These are phyloP conservation scores for Eupithecia exiguata DNA, from an alignment of 2,888 invertebrate species.

Conservation along the genomic window DNA sequence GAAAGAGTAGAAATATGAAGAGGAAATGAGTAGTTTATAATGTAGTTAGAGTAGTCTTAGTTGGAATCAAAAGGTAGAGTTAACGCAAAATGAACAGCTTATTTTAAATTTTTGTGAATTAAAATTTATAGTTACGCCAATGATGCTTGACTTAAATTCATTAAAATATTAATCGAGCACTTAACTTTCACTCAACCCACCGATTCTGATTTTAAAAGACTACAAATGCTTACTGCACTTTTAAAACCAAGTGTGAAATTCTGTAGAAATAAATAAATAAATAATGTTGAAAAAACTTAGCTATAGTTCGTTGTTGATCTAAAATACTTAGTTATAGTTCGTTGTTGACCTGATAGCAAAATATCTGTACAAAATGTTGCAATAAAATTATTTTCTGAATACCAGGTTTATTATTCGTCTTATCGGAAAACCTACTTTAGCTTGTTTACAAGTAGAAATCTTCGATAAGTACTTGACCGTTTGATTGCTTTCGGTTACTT, in stretches of 20 bases:
- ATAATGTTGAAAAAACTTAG: no score
- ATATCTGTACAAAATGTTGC: neutral
- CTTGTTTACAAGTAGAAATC: conserved; percentile 34
- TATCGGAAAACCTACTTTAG: conserved; percentile 45
- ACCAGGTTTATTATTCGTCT: conserved; percentile 51
- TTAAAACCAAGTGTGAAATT: neutral
- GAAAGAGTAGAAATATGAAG: conserved; percentile 53
- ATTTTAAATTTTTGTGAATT: neutral
- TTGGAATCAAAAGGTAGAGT: neutral
- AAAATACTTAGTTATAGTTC: neutral
- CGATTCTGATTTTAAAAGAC: neutral
- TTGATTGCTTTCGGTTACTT: neutral
- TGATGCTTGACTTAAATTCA: neutral
- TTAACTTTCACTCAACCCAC: neutral
- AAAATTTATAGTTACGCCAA: neutral
- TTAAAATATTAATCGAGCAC: neutral
- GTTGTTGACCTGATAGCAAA: neutral
- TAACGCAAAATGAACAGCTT: neutral
- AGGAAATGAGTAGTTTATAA: neutral
- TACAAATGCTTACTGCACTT: neutral
- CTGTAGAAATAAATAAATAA: no score
- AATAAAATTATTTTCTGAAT: conserved; percentile 48
- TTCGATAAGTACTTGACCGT: neutral
- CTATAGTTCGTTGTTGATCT: neutral
- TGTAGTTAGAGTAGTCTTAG: neutral